Evolutionary conservation across 92 coral and sea anemone species (phyloP).

Genomic region (Hydrozoanthus gracilis): DNA sequence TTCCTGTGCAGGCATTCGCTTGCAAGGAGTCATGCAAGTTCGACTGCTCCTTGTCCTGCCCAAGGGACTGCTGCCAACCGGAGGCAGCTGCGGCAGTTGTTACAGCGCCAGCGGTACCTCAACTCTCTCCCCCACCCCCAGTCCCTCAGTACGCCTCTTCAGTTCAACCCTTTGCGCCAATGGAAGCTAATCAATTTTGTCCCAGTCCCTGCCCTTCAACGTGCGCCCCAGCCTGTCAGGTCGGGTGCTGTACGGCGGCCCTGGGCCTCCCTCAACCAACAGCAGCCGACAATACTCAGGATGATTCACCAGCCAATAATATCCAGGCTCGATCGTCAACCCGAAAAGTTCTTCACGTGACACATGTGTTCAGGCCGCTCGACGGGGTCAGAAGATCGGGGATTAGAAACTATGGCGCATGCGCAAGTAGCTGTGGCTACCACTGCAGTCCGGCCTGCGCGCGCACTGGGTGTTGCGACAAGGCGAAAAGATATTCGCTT

Average conservation of each 20-base stretch:
- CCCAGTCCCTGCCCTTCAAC: conserved; percentile 83
- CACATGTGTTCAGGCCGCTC: conserved; percentile 74
- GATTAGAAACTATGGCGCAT: conserved; percentile 46
- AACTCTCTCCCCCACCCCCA: conserved; percentile 41
- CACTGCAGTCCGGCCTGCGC: conserved; percentile 97
- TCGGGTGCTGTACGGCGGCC: conserved; percentile 82
- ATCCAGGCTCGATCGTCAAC: conserved; percentile 83
- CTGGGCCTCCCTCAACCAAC: conserved; percentile 70
- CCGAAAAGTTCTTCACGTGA: conserved; percentile 77
- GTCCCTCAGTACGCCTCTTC: conserved; percentile 48
- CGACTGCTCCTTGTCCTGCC: conserved; percentile 76
- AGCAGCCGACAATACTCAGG: conserved; percentile 23
- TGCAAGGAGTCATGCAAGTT: conserved; percentile 87
- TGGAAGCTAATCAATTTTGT: conserved; percentile 38
- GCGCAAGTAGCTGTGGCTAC: conserved; percentile 81
- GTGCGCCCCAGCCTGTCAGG: conserved; percentile 77
- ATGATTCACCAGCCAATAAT: conserved; percentile 39
- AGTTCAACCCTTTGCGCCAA: conserved; percentile 41
- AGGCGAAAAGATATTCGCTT: not conserved
- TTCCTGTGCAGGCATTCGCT: conserved; percentile 71
- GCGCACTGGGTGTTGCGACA: conserved; percentile 94
- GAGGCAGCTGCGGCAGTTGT: conserved; percentile 71
- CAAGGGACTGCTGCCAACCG: conserved; percentile 91
- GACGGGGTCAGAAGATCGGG: conserved; percentile 41
- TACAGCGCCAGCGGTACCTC: conserved; percentile 51